Base-by-base conservation (phyloP, 1,140 invertebrate species). In the Maconellicoccus hirsutus region DNA sequence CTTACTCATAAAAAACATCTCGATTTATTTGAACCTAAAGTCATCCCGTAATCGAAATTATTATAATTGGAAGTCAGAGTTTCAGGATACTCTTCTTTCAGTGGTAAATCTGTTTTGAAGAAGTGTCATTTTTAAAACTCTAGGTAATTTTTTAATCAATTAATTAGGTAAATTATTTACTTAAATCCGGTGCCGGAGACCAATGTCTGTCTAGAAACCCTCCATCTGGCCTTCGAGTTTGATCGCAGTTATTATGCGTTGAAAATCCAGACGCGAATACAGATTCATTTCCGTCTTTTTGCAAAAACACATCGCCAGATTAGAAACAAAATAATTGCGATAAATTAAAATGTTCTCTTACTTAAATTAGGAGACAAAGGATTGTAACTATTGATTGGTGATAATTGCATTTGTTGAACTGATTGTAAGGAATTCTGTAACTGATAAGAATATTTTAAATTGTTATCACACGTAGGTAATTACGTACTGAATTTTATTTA, bases 381-480 rank as follows among this genome's bases (percentile, higher is more conserved):
- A 66, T 66, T 25, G 16, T 66, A 66, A 66, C 22, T 16, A 66
- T 66, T 66, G 22, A 66, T 66, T 22, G 22, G 61, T 23, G 61
- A 19, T 66, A 66, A 23, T 23, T 66, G 61, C 61, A 66, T 66
- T 19, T 2, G 21, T 66, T 3, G 61, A 26, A 66, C 61, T 66
- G 61, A 66, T 25, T 66, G 61, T 16, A 66, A 66, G 6, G 61
- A 23, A 23, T 23, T 25, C 61, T 66, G 61, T 22, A 66, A 19
- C 61, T 66, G 61, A 25, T 23, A 66, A 23, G 16, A 16, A 52
- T 19, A 8, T 19, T 12, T 23, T 14, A n/a, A n/a, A n/a, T n/a
- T n/a, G n/a, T n/a, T n/a, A n/a, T n/a, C n/a, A n/a, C n/a, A 33
- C 4, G 29, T 33, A 33, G 29, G 29, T 33, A 33, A 33, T n/a